Evolutionary conservation across 2,888 invertebrate genomes (phyloP).

Genomic region (Gandaritis pyraliata): DNA sequence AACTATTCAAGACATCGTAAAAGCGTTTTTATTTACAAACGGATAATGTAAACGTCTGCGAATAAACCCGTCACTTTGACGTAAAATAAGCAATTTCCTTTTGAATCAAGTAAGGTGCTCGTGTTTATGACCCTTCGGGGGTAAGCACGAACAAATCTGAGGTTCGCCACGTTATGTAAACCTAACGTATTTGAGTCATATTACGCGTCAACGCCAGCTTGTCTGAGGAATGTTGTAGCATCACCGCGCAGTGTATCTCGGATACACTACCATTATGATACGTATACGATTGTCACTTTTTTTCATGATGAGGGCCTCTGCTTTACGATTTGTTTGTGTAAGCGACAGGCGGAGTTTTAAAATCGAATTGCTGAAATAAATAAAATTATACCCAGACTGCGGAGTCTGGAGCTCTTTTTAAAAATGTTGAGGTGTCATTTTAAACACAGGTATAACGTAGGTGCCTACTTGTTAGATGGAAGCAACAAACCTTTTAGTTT

Average conservation of each 20-base stretch:
- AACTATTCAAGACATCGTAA: constrained; percentile 60
- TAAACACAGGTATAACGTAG: not conserved
- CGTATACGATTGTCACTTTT: too few relatives aligned
- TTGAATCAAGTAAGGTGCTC: constrained; percentile 77
- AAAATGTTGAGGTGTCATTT: not conserved
- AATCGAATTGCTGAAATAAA: constrained; percentile 68
- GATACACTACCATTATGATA: too few relatives aligned
- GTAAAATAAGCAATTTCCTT: constrained; percentile 83
- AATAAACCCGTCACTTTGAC: constrained; percentile 69
- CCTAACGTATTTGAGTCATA: too few relatives aligned
- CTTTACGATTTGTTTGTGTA: constrained; percentile 79
- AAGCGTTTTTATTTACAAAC: constrained; percentile 73
- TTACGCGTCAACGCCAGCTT: too few relatives aligned
- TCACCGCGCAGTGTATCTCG: too few relatives aligned
- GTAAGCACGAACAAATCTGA: too few relatives aligned
- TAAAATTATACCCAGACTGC: constrained; percentile 54
- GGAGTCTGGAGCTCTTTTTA: constrained; percentile 43
- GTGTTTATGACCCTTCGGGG: constrained; percentile 75
- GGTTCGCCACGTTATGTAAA: too few relatives aligned
- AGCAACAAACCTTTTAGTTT: too few relatives aligned
- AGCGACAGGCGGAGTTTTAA: constrained; percentile 61
- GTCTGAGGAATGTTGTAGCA: too few relatives aligned
- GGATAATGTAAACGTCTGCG: constrained; percentile 67
- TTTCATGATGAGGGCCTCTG: too few relatives aligned
- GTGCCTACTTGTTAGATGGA: not conserved